Conservation (phyloP, 2,888 invertebrate species). For the Panopea generosa region DNA sequence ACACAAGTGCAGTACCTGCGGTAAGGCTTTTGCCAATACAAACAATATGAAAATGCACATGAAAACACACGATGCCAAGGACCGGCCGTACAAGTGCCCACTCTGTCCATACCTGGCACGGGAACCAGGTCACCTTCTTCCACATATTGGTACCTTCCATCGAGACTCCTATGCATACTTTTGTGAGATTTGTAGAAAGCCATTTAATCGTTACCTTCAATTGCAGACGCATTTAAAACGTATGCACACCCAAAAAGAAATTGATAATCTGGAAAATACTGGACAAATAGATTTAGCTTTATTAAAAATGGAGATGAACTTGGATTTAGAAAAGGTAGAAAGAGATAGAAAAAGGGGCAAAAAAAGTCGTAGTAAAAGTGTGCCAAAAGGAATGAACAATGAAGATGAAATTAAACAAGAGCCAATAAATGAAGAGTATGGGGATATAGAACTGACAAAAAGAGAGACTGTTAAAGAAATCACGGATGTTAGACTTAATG, state of each 20-base stretch:
- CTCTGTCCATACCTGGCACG: constrained; percentile 73
- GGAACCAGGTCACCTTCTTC: constrained; percentile 64
- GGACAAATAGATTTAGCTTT: constrained; percentile 23
- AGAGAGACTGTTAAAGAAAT: neutral
- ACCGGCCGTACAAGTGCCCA: constrained; percentile 71
- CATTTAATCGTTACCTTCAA: constrained; percentile 68
- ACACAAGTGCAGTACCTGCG: constrained; percentile 70
- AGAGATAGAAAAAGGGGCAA: constrained; percentile 11
- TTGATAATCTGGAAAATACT: constrained; percentile 26
- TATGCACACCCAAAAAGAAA: constrained; percentile 64
- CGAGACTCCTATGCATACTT: constrained; percentile 70
- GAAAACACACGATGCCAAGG: constrained; percentile 64
- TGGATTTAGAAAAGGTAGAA: constrained; percentile 28
- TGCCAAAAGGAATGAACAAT: neutral
- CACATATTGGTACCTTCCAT: constrained; percentile 74
- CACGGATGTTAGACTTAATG: constrained; percentile 17
- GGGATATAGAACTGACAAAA: constrained; percentile 6
- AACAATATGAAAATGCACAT: constrained; percentile 67
- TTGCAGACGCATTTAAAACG: constrained; percentile 68
- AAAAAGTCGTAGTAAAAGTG: constrained; percentile 11
- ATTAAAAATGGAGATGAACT: constrained; percentile 41
- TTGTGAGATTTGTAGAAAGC: constrained; percentile 75
- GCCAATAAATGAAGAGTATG: constrained; percentile 15
- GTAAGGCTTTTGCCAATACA: constrained; percentile 53
- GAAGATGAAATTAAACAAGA: constrained; percentile 24